These are phyloP conservation scores for Sinocyclocheilus anophthalmus DNA, from an alignment of 2,113 vertebrate genomes.

Conservation along the genomic window DNA sequence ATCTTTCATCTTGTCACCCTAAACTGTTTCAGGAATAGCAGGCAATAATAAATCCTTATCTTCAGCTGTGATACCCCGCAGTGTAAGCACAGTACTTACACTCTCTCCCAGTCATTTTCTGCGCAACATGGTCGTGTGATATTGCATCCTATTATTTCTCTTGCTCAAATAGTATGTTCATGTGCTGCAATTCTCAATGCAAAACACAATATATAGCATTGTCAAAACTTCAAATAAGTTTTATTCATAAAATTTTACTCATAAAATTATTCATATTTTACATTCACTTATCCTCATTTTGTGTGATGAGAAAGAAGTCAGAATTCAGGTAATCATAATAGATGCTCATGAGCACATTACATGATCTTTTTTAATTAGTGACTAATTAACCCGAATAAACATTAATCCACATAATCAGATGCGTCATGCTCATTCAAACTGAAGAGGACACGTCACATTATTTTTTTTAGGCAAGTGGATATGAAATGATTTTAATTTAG, in stretches of 20 bases:
- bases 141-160: not conserved
- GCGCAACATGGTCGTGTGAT: not conserved
- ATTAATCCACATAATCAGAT: not conserved
- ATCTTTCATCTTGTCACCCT: not conserved
- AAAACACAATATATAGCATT: not conserved
- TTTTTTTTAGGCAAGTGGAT: not conserved
- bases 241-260: no score
- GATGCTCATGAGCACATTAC: not conserved
- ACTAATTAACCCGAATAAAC: not conserved
- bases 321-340: not conserved
- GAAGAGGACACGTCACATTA: not conserved
- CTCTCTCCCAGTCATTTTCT: not conserved
- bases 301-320: not conserved
- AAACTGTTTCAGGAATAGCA: not conserved
- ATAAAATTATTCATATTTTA: not conserved
- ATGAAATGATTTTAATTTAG: not conserved
- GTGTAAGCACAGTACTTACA: slow-evolving; percentile 1
- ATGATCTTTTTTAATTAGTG: not conserved
- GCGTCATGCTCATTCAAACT: not conserved
- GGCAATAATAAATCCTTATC: not conserved
- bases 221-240: not conserved
- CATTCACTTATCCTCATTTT: no score
- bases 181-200: not conserved
- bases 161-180: not conserved
- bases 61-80: not conserved